Base-by-base conservation (phyloP, 2,888 invertebrate species). In the Drosophila borealis region DNA sequence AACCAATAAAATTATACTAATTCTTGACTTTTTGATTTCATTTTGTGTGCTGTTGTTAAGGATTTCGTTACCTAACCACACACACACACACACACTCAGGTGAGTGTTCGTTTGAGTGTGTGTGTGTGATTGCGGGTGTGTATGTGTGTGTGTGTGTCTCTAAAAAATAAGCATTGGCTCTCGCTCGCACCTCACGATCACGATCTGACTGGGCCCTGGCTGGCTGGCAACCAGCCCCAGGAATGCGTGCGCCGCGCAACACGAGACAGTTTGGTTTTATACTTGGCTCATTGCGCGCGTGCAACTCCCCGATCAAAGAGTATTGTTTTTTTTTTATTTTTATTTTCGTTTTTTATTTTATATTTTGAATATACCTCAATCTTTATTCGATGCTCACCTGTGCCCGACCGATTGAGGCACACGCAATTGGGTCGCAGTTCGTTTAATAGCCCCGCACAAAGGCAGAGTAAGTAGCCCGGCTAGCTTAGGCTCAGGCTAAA, bases 1-100 rank as follows among this genome's bases (percentile, higher is more conserved):
- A 83, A 90, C 89, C 89, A 89, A 89, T 89, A 90, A 90, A 89
- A 90, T 90, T 90, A 90, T 90, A 89, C 90, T 89, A 89, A 89
- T 89, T 90, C 90, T 69, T 74, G 88, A 81, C 81, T 89, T 84
- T 78, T 81, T 80, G 90, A 89, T 85, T 85, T 83, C 81, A 78
- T 89, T 89, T 86, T 78, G 67, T 74, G 71, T 85, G 71, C 74
- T 78, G 88, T 51, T 81, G 76, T 70, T 81, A 88, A 88, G 89
- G 89, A 83, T 89, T 83, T 89, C 62, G 89, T 88, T 82, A 66
- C 88, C 86, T 85, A 85, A 89, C 66, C 85, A 81, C 79, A 71
- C 85, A 71, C 85, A 66, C 45, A 19, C 41, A 57, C 55, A 63
- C 54, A 53, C 49, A 50, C 45, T 48, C 21, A 14, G n/a, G 42